Conservation (phyloP, 2,797 vertebrate genomes). For the Chloroceryle inda region DNA sequence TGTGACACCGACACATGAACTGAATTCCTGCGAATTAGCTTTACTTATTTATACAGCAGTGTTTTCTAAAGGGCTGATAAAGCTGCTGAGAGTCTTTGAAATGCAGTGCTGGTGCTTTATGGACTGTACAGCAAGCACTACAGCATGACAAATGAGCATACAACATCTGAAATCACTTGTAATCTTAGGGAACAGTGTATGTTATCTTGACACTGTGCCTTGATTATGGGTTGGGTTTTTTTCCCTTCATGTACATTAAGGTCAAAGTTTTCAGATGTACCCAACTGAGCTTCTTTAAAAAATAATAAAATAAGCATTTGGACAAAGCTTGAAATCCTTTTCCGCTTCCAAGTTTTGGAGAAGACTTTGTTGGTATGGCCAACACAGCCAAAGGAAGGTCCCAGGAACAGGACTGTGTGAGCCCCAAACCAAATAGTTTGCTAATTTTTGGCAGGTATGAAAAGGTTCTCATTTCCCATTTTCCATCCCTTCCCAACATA, state of each 20-base stretch:
- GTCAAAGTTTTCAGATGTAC: neutral
- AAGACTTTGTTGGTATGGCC: neutral
- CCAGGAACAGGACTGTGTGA: neutral
- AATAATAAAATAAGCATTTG: neutral
- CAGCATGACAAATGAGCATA: neutral
- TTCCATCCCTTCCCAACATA: neutral
- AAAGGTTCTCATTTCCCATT: neutral
- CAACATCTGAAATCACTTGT: neutral
- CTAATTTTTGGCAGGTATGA: neutral
- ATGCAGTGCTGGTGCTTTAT: neutral
- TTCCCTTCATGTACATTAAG: neutral
- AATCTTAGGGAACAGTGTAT: neutral
- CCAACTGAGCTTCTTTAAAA: neutral
- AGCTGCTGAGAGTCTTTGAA: neutral
- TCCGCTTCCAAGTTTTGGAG: neutral
- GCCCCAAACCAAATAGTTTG: neutral
- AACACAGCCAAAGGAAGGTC: neutral
- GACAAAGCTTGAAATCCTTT: neutral
- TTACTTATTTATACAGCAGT: neutral
- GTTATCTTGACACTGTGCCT: neutral
- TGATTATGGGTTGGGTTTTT: neutral
- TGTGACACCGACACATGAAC: neutral
- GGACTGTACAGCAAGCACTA: neutral
- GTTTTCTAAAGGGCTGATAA: neutral
- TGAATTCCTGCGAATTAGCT: constrained; percentile 26